A percentile compares a stretch with the other conserved stretches of the same genome.
phyloP scores from a whole-genome alignment of 1,140 invertebrate species.

The Camponotus vicinus region DNA sequence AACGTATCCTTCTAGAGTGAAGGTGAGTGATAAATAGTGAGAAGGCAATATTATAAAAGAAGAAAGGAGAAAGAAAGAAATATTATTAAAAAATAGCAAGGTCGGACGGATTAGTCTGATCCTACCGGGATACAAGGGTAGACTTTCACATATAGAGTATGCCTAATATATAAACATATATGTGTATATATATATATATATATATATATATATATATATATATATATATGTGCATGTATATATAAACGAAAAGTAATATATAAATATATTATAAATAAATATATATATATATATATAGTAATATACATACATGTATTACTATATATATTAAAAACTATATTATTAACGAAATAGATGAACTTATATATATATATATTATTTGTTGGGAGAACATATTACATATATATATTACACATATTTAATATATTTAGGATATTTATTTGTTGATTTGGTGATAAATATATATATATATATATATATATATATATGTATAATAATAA shows the following conservation, averaged over 20 bases:
- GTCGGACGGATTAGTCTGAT: conserved; percentile 69
- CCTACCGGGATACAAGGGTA: conserved; percentile 85
- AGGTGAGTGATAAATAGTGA: conserved; percentile 62
- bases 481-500: conserved; percentile 53
- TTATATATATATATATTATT: conserved; percentile 83
- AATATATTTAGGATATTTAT: conserved; percentile 85
- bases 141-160: conserved; percentile 81
- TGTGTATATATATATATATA: conserved; percentile 62
- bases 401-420: conserved; percentile 82
- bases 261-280: conserved; percentile 66
- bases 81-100: conserved; percentile 61
- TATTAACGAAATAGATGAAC: conserved; percentile 70
- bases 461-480: conserved; percentile 74
- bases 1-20: conserved; percentile 60
- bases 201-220: conserved; percentile 40
- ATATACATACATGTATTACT: conserved; percentile 63
- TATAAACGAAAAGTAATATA: conserved; percentile 67
- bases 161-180: conserved; percentile 81
- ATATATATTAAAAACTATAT: conserved; percentile 66
- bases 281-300: conserved; percentile 58
- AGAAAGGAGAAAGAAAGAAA: conserved; percentile 66
- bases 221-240: conserved; percentile 66
- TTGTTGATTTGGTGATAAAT: conserved; percentile 84
- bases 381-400: conserved; percentile 84
- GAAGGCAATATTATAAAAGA: conserved; percentile 65